phyloP scores from a whole-genome alignment of 2,113 vertebrate genomes.

The Tychaedon coryphoeus region DNA sequence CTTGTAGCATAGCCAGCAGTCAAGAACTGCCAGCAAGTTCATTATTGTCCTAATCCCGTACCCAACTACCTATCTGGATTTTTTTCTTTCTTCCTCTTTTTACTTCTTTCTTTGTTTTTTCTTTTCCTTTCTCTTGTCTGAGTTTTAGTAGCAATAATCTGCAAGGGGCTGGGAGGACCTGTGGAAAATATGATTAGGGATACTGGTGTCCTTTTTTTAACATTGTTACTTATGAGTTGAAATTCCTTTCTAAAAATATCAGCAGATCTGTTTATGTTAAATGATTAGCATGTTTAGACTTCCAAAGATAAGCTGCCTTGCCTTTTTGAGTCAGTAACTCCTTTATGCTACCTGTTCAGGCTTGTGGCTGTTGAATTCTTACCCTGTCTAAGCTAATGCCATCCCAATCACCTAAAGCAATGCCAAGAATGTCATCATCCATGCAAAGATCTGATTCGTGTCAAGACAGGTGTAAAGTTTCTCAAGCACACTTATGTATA shows the following conservation, averaged over 20 bases:
- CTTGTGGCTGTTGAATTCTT: slow-evolving; percentile 45
- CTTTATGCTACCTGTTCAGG: slow-evolving; percentile 58
- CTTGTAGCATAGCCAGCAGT: neutral
- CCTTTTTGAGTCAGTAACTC: slow-evolving; percentile 44
- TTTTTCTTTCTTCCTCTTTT: too few relatives aligned
- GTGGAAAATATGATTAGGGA: slow-evolving; percentile 11
- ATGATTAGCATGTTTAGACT: slow-evolving; percentile 57
- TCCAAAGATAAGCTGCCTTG: slow-evolving; percentile 48
- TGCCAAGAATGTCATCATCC: slow-evolving; percentile 55
- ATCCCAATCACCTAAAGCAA: slow-evolving; percentile 45
- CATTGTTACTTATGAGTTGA: slow-evolving; percentile 19
- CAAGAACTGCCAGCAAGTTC: neutral
- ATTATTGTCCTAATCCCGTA: neutral
- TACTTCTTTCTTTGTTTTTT: neutral
- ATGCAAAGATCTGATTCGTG: slow-evolving; percentile 46
- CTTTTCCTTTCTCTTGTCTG: neutral
- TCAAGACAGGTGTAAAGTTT: slow-evolving; percentile 59
- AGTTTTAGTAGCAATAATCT: neutral
- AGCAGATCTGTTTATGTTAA: slow-evolving; percentile 60
- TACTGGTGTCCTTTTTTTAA: slow-evolving; percentile 38
- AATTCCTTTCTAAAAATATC: slow-evolving; percentile 57
- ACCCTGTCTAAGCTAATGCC: slow-evolving; percentile 19
- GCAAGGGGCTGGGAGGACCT: neutral
- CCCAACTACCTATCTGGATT: neutral
- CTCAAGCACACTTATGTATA: slow-evolving; percentile 41